Evolutionary conservation across 2,888 invertebrate species (phyloP).

Genomic region (Acrocyrtus sp.): DNA sequence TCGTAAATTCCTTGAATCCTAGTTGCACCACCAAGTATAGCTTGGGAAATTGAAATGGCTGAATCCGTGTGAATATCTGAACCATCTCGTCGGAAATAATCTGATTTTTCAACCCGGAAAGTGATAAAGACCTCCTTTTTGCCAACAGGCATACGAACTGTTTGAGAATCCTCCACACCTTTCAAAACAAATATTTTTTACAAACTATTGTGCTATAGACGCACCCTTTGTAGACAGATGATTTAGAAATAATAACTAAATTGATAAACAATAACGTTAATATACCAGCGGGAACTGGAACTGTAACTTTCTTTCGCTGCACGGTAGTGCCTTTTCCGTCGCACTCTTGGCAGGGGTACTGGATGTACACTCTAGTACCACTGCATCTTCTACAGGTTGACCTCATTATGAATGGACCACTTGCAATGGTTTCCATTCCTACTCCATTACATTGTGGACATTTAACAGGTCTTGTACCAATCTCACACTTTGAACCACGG

Average conservation of each 20-base stretch:
- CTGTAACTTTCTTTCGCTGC: constrained; percentile 87
- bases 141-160: constrained; percentile 92
- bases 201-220: neutral
- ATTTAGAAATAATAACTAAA: no score
- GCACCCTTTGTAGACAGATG: no score
- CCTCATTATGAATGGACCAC: constrained; percentile 95
- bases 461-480: constrained; percentile 87
- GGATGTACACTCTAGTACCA: constrained; percentile 87
- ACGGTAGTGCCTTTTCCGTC: constrained; percentile 92
- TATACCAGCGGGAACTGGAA: constrained; percentile 88
- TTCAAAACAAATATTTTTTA: no score
- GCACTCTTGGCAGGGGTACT: constrained; percentile 91
- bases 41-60: constrained; percentile 88
- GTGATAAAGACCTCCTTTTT: constrained; percentile 92
- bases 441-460: constrained; percentile 96
- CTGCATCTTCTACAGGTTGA: constrained; percentile 93
- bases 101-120: constrained; percentile 89
- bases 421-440: constrained; percentile 91
- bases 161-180: constrained; percentile 97
- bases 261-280: constrained; percentile 9
- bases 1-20: constrained; percentile 95
- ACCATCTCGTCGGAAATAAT: constrained; percentile 91
- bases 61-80: constrained; percentile 97
- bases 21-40: constrained; percentile 91
- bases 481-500: constrained; percentile 84